A percentile compares a stretch with the other conserved stretches of the same genome.
phyloP scores from a whole-genome alignment of 2,888 invertebrate genomes.

The Himalopsyche kuldschensis region DNA sequence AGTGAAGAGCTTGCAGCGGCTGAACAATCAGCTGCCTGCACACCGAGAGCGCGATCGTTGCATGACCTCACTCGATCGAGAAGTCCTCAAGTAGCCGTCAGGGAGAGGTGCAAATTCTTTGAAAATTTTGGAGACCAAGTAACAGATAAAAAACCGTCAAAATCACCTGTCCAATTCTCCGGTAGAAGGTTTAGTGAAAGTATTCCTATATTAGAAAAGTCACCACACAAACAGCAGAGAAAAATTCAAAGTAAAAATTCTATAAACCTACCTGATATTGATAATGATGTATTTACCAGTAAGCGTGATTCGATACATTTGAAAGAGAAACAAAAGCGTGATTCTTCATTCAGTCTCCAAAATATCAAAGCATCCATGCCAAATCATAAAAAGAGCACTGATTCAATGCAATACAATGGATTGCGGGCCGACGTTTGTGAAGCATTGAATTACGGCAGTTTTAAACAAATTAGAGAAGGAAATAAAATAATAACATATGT shows the following conservation, averaged over 20 bases:
- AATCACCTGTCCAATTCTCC: neutral
- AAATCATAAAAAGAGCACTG: neutral
- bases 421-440: slow-evolving; percentile 3
- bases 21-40: slow-evolving; percentile 48
- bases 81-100: slow-evolving; percentile 61
- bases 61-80: slow-evolving; percentile 62
- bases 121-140: slow-evolving; percentile 54
- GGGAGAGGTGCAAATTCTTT: slow-evolving; percentile 72
- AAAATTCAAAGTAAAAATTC: neutral
- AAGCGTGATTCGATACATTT: neutral
- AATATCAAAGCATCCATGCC: neutral
- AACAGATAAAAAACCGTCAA: neutral
- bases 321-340: neutral
- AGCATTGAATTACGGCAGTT: slow-evolving; percentile 33
- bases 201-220: neutral
- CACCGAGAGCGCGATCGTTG: slow-evolving; percentile 66
- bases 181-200: neutral
- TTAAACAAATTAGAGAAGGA: slow-evolving; percentile 37
- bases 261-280: neutral
- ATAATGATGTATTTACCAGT: neutral
- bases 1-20: slow-evolving; percentile 63
- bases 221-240: neutral
- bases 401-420: neutral
- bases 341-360: neutral
- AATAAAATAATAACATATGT: slow-evolving; percentile 39